Evolutionary conservation across 2,888 invertebrate genomes (phyloP).

Genomic region (Mythimna impura): DNA sequence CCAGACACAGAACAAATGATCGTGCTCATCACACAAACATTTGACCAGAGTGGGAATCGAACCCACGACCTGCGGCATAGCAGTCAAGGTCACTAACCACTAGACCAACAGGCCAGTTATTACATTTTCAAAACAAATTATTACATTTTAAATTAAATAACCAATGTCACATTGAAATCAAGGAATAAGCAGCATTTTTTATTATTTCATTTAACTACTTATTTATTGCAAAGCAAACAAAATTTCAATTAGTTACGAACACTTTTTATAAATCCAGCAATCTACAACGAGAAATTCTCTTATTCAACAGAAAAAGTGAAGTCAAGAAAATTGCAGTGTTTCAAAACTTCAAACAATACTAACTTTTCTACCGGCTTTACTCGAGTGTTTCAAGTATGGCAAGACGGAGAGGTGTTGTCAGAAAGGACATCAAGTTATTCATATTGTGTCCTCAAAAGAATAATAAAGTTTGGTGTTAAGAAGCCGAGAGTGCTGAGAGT

Average conservation of each 20-base stretch:
- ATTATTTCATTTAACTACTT: too few relatives aligned
- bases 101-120: too few relatives aligned
- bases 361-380: conserved; percentile 1
- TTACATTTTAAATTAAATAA: too few relatives aligned
- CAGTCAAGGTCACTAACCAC: too few relatives aligned
- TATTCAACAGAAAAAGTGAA: not conserved
- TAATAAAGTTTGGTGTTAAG: conserved; percentile 1
- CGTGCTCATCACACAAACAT: too few relatives aligned
- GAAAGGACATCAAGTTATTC: conserved; percentile 16
- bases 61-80: too few relatives aligned
- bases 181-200: too few relatives aligned
- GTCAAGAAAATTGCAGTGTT: not conserved
- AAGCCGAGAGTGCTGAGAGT: not conserved
- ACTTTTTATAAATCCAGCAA: not conserved
- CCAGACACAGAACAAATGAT: too few relatives aligned
- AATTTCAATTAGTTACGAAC: not conserved
- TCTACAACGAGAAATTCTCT: not conserved
- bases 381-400: not conserved
- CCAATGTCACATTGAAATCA: too few relatives aligned
- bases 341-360: not conserved
- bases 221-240: too few relatives aligned
- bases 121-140: too few relatives aligned
- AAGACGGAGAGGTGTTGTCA: not conserved
- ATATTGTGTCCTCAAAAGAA: conserved; percentile 16
- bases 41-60: too few relatives aligned